These are phyloP conservation scores for Megaceryle maxima DNA, from an alignment of 2,113 vertebrate genomes.

Conservation along the genomic window DNA sequence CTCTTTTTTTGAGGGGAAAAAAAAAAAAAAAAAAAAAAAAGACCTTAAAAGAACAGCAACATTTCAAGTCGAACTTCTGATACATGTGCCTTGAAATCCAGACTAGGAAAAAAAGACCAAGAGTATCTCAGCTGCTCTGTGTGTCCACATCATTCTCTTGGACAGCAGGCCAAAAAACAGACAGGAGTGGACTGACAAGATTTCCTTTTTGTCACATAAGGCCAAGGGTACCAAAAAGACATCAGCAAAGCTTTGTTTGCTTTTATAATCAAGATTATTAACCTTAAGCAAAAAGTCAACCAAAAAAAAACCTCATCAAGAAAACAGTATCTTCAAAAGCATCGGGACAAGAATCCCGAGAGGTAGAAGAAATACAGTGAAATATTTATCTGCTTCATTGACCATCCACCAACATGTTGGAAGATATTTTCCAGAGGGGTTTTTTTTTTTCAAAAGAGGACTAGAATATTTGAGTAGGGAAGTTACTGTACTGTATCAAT, in stretches of 20 bases:
- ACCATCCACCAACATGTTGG: neutral
- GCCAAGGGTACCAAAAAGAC: neutral
- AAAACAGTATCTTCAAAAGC: neutral
- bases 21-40: neutral
- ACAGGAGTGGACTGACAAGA: neutral
- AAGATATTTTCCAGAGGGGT: neutral
- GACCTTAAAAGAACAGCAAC: neutral
- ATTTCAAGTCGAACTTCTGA: neutral
- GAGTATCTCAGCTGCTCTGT: neutral
- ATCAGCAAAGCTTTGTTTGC: neutral
- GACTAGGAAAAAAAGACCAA: neutral
- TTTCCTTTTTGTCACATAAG: neutral
- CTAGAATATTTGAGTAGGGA: neutral
- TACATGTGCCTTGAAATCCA: neutral
- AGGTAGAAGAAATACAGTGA: neutral
- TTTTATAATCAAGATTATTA: neutral
- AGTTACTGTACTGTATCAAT: neutral
- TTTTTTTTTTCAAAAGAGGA: neutral
- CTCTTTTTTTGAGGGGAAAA: neutral
- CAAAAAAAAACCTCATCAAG: neutral
- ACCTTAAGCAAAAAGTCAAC: neutral
- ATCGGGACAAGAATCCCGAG: neutral
- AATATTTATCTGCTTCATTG: neutral
- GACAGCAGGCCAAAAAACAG: neutral
- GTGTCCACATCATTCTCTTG: neutral